Conservation (phyloP, 1,140 invertebrate genomes). For the Periplaneta americana region DNA sequence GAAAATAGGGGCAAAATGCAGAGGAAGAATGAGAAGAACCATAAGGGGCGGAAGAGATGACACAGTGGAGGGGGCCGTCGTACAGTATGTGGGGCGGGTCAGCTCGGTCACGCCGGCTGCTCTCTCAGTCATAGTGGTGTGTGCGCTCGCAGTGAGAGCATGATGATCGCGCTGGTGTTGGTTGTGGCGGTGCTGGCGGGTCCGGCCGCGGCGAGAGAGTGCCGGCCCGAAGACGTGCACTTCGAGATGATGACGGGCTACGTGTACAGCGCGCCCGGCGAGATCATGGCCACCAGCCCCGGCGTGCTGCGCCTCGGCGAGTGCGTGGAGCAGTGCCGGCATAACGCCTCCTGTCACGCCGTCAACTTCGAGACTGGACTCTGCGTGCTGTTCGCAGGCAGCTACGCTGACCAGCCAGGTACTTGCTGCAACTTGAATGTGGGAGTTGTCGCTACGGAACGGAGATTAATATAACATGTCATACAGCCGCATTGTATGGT, state of each 20-base stretch:
- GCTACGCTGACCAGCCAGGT: constrained; percentile 35
- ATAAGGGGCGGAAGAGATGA: no score
- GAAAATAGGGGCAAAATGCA: no score
- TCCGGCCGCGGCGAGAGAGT: constrained; percentile 1
- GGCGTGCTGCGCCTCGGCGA: constrained; percentile 43
- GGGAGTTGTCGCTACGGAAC: no score
- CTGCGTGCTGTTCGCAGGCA: constrained; percentile 43
- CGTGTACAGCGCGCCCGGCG: constrained; percentile 41
- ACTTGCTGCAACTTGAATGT: not conserved
- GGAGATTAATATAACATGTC: no score
- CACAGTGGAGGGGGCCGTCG: not conserved
- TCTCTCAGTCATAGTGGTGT: not conserved
- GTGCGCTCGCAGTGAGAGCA: not conserved
- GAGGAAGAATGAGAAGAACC: no score
- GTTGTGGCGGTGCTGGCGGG: not conserved
- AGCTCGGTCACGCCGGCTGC: no score
- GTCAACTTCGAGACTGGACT: constrained; percentile 50
- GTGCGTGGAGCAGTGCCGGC: constrained; percentile 39
- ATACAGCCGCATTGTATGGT: no score
- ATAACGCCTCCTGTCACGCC: constrained; percentile 37
- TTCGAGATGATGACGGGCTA: constrained; percentile 48
- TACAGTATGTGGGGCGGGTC: not conserved
- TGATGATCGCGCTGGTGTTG: not conserved
- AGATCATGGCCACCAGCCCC: constrained; percentile 40
- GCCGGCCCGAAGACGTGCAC: constrained; percentile 27